Evolutionary conservation across 2,113 vertebrate genomes (phyloP).

Genomic region (Dasyurus viverrinus): DNA sequence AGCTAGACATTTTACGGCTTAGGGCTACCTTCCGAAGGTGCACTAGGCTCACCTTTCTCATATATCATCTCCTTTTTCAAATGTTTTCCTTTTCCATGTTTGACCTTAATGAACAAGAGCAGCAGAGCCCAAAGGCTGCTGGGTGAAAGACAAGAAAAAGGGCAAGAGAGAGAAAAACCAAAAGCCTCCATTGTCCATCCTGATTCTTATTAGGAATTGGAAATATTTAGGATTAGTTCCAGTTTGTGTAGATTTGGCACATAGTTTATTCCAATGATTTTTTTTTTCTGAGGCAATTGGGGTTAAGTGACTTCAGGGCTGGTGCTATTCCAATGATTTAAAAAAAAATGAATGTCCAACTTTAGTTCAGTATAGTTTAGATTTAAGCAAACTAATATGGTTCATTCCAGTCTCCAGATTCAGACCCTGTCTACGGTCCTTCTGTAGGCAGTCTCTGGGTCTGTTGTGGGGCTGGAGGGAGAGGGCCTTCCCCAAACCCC

Average conservation of each 20-base stretch:
- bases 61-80: not conserved
- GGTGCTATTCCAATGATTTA: not conserved
- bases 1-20: slow-evolving; percentile 17
- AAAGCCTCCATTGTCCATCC: not conserved
- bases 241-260: slow-evolving; percentile 53
- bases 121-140: not conserved
- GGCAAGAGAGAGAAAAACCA: not conserved
- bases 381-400: not conserved
- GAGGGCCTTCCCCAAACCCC: not conserved
- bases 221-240: slow-evolving; percentile 50
- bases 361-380: not conserved
- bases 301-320: not conserved
- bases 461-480: not conserved
- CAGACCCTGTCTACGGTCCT: slow-evolving; percentile 12
- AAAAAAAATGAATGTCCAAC: slow-evolving; percentile 48
- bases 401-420: slow-evolving; percentile 25
- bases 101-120: not conserved
- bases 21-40: slow-evolving; percentile 40
- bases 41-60: not conserved
- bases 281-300: slow-evolving; percentile 33
- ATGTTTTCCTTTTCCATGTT: not conserved
- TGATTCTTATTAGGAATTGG: not conserved
- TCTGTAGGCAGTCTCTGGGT: slow-evolving; percentile 13
- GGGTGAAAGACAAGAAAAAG: slow-evolving; percentile 11
- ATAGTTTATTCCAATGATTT: slow-evolving; percentile 47